Evolutionary conservation across 1,140 invertebrate genomes (phyloP).

Genomic region (Lethocerus indicus): DNA sequence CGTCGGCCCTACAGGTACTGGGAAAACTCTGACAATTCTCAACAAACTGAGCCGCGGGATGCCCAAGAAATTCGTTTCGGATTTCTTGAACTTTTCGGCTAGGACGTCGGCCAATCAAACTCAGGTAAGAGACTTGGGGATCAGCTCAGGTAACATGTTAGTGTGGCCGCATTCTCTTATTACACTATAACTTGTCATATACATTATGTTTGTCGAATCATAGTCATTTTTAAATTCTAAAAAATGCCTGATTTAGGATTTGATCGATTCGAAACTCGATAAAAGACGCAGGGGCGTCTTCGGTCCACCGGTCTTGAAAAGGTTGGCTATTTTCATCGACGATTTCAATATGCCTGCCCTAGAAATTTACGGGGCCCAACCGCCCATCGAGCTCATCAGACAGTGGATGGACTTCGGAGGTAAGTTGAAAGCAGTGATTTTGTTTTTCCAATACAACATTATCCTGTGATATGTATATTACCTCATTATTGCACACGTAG

Average conservation of each 20-base stretch:
- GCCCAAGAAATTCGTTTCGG: conserved; percentile 49
- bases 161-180: too few relatives aligned
- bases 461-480: not conserved
- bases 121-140: conserved; percentile 39
- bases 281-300: conserved; percentile 43
- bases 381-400: conserved; percentile 48
- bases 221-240: not conserved
- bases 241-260: conserved; percentile 34
- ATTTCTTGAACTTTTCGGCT: conserved; percentile 63
- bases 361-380: conserved; percentile 48
- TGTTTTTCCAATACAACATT: not conserved
- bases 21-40: conserved; percentile 59
- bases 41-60: conserved; percentile 39
- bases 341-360: conserved; percentile 56
- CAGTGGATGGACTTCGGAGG: conserved; percentile 49
- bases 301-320: conserved; percentile 43
- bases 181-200: too few relatives aligned
- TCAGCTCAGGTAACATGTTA: not conserved
- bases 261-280: conserved; percentile 62
- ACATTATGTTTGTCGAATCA: too few relatives aligned
- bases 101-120: conserved; percentile 60
- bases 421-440: conserved; percentile 16
- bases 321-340: conserved; percentile 49
- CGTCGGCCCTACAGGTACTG: conserved; percentile 65
- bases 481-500: conserved; percentile 20